These are phyloP conservation scores for rat (Rattus norvegicus) DNA, from an alignment of 2,113 vertebrate species.

Conservation along the genomic window DNA sequence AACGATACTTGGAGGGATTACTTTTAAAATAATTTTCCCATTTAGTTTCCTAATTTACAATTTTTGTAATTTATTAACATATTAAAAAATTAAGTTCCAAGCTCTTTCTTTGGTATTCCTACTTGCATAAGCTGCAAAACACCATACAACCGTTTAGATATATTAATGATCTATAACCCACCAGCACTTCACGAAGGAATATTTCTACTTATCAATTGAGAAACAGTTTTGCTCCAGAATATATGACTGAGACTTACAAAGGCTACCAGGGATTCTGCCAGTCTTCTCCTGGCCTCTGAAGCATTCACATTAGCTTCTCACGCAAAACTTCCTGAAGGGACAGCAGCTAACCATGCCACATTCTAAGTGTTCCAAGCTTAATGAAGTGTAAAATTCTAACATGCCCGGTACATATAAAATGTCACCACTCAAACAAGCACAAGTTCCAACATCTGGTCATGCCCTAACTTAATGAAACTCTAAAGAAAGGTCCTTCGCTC, in stretches of 20 bases:
- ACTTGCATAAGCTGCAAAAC: not conserved
- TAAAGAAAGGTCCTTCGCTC: not conserved
- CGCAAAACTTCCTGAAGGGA: slow-evolving; percentile 41
- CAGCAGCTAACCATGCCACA: not conserved
- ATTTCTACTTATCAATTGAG: not conserved
- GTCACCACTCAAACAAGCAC: slow-evolving; percentile 7
- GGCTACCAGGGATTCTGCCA: not conserved
- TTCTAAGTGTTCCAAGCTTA: slow-evolving; percentile 41
- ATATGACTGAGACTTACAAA: not conserved
- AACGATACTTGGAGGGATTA: not conserved
- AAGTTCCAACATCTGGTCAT: slow-evolving; percentile 46
- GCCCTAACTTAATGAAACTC: not conserved
- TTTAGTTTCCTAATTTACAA: not conserved
- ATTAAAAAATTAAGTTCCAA: not conserved
- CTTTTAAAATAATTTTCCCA: not conserved
- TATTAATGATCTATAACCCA: not conserved
- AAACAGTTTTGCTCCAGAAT: not conserved
- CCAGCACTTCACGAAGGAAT: not conserved
- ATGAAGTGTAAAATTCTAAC: slow-evolving; percentile 47
- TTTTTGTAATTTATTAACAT: not conserved
- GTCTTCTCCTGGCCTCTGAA: not conserved
- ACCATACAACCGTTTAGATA: not conserved
- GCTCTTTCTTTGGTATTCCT: not conserved
- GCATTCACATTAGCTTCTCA: not conserved
- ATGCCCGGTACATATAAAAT: slow-evolving; percentile 22